These are phyloP conservation scores for Nesospiza acunhae DNA, from an alignment of 2,113 vertebrate genomes.

Conservation along the genomic window DNA sequence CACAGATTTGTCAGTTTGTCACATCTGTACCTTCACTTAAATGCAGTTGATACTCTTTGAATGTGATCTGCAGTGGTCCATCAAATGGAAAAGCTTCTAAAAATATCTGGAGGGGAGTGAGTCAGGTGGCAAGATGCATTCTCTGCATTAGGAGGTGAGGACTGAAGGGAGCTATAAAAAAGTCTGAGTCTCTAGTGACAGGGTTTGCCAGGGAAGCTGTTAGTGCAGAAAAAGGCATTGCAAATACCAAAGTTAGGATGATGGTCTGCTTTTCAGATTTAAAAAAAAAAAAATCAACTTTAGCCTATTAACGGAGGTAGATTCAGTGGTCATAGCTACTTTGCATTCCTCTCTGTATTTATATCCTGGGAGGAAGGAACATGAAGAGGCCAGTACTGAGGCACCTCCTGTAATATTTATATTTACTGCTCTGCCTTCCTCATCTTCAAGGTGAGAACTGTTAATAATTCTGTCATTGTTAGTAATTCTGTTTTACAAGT, in stretches of 20 bases:
- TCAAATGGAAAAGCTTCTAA: slow-evolving; percentile 27
- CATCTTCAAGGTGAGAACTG: not conserved
- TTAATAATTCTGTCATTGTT: not conserved
- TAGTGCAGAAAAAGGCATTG: not conserved
- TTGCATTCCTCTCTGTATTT: not conserved
- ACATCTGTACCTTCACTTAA: not conserved
- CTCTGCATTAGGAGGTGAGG: not conserved
- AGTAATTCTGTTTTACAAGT: not conserved
- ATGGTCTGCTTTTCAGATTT: not conserved
- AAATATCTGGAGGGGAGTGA: slow-evolving; percentile 13
- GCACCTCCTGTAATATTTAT: not conserved
- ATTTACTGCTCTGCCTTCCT: not conserved
- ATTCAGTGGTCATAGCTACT: not conserved
- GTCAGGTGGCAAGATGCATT: not conserved
- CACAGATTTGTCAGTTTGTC: slow-evolving; percentile 10
- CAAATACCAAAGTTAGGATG: not conserved
- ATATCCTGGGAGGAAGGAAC: not conserved
- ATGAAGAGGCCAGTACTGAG: not conserved
- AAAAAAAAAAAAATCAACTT: not conserved
- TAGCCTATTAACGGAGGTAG: not conserved
- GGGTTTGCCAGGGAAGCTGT: not conserved
- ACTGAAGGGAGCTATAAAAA: not conserved
- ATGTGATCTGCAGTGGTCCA: slow-evolving; percentile 4
- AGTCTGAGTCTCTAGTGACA: not conserved
- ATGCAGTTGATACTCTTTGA: slow-evolving; percentile 11